Evolutionary conservation across 2,888 invertebrate genomes (phyloP), one percentile per base, ranked within the genome.

Genomic region (Antheraea assamensis): DNA sequence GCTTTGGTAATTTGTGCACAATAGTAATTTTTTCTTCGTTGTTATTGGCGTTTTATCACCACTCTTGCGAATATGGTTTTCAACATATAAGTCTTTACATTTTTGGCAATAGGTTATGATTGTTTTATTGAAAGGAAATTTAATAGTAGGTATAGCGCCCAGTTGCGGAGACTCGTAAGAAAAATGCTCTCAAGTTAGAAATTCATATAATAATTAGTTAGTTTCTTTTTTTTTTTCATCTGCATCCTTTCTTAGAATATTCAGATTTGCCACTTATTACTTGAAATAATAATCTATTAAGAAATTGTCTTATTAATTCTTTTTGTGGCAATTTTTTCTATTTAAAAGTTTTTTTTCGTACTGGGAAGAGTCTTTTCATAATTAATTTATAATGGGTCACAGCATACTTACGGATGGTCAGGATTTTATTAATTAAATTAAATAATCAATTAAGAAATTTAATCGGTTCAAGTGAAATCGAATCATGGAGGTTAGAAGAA

Each of bases 41-140:
- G 17, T 66, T 66, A 66, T 55, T 73, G 58, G 49, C 55, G 61
- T 68, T 70, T 70, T 49, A 68, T 68, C 31, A 68, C 31, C 30
- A 66, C n/a, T 27, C 27, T 66, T 66, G 64, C 55, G 5, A 55
- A 55, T 55, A n/a, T 55, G 21, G 58, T n/a, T 4, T 10, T n/a
- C n/a, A n/a, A n/a, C n/a, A n/a, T n/a, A n/a, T n/a, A n/a, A 58
- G 10, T 2, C 19, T 24, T 58, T 58, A 10, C 21, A 64, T 64
- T 64, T 64, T 64, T 64, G n/a, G 35, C 24, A 68, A 68, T 68
- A 7, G 35, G 35, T 35, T 19, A 31, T 35, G 35, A 35, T 35
- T 35, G 35, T 68, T 68, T 31, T 71, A 58, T n/a, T 71, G 55
- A 35, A n/a, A 64, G 61, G 21, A 27, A 30, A 64, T 64, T 15